Percentiles rank a stretch among this genome's conserved stretches.
These are phyloP conservation scores for Labroides dimidiatus DNA, from an alignment of 2,797 vertebrate genomes.

Conservation along the genomic window DNA sequence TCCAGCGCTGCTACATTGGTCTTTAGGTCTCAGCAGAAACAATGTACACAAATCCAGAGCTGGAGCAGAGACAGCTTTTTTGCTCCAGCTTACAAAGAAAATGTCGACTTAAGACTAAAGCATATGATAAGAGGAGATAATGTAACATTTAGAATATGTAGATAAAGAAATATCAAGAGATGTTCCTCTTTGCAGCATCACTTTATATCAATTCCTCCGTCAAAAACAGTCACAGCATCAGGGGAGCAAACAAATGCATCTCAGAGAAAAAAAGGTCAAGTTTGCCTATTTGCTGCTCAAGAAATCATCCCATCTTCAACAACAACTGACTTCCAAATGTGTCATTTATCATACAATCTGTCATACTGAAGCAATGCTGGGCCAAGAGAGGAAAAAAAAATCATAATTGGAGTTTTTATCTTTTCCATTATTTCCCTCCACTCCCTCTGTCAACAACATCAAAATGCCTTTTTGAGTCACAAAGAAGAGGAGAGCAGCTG, in stretches of 20 bases:
- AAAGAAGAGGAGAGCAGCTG: conserved; percentile 59
- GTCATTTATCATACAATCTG: conserved; percentile 82
- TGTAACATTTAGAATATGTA: conserved; percentile 74
- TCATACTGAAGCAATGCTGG: conserved; percentile 66
- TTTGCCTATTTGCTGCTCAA: conserved; percentile 70
- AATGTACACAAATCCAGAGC: conserved; percentile 65
- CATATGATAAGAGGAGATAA: conserved; percentile 55
- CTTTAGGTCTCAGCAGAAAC: conserved; percentile 71
- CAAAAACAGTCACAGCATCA: conserved; percentile 59
- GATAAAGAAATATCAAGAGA: conserved; percentile 63
- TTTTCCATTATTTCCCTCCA: conserved; percentile 82
- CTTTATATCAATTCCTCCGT: conserved; percentile 68
- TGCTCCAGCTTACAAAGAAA: conserved; percentile 37
- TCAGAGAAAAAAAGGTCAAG: conserved; percentile 72
- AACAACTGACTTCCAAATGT: conserved; percentile 74
- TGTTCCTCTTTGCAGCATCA: conserved; percentile 39
- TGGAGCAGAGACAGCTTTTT: conserved; percentile 33
- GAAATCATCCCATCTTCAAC: conserved; percentile 78
- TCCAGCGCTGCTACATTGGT: conserved; percentile 72
- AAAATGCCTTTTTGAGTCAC: conserved; percentile 78
- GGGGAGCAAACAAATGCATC: conserved; percentile 72
- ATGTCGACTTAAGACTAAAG: conserved; percentile 30
- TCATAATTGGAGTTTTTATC: conserved; percentile 86
- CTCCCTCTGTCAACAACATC: conserved; percentile 85
- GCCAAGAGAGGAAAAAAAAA: conserved; percentile 65